phyloP scores from a whole-genome alignment of 2,113 vertebrate genomes.

The Rutilus rutilus region DNA sequence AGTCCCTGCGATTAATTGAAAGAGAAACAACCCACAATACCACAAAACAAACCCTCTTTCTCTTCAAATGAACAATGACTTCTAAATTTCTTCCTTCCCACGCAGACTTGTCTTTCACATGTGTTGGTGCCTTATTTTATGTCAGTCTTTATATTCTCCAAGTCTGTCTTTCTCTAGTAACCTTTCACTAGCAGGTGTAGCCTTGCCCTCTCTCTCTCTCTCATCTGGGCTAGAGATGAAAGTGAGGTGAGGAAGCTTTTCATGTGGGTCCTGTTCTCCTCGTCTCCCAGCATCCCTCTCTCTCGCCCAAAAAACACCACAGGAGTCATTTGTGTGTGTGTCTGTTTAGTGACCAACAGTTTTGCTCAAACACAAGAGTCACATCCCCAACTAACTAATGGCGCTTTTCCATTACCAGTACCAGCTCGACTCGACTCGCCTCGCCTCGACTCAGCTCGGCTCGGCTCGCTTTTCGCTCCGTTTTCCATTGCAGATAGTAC shows the following conservation, averaged over 20 bases:
- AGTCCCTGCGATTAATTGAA: neutral
- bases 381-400: slow-evolving; percentile 26
- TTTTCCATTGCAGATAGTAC: too few relatives aligned
- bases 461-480: too few relatives aligned
- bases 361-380: slow-evolving; percentile 31
- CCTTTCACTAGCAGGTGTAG: slow-evolving; percentile 52
- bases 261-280: slow-evolving; percentile 66
- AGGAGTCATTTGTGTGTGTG: slow-evolving; percentile 50
- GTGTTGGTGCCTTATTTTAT: neutral
- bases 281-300: slow-evolving; percentile 48
- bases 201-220: slow-evolving; percentile 44
- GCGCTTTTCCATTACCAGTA: too few relatives aligned
- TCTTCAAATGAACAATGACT: neutral
- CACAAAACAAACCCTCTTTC: neutral
- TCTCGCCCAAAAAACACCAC: slow-evolving; percentile 46
- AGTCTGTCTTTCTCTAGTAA: neutral
- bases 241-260: slow-evolving; percentile 74
- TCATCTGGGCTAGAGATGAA: slow-evolving; percentile 67
- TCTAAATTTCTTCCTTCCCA: neutral
- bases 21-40: neutral
- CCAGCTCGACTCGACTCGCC: too few relatives aligned
- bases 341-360: slow-evolving; percentile 40
- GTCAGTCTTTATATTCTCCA: neutral
- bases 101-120: neutral
- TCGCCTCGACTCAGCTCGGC: too few relatives aligned